Base-by-base conservation (phyloP, 2,797 vertebrate genomes). In the Sciaenops ocellatus region DNA sequence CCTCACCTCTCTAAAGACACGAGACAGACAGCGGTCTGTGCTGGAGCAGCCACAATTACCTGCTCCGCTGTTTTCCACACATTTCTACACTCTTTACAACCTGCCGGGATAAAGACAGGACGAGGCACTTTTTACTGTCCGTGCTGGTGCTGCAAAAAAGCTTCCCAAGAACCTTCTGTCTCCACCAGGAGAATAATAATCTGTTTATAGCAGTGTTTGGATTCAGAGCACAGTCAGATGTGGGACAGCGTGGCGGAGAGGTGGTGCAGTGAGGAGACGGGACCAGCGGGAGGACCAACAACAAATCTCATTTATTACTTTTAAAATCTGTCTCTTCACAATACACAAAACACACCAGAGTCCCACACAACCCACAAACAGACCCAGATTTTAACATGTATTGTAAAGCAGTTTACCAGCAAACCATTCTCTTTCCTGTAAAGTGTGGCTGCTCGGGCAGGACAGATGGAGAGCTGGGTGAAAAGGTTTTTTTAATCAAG, bases 1-100 rank as follows among this genome's bases (percentile, higher is more conserved):
- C 50, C 67, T 83, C 48, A 66, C 34, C 72, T 56, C 73, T 74
- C 55, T 59, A 62, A 69, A 72, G 73, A 74, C 48, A 64, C 4
- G 41, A 76, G 64, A 60, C 64, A 61, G 34, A 60, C 34, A 44
- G 22, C 56, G 50, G 51, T 34, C 60, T 16, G 17, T 61, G 71
- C 52, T 60, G 26, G 9, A 18, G 30, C 54, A 54, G 42, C 48
- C 66, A 20, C 20, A 52, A 55, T 30, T 20, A 69, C 42, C 42
- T 73, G 28, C 62, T 61, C 46, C 1, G 20, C 57, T 62, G 15
- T n/a, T 50, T 41, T 51, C 48, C 12, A 38, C 38, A 0, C 64
- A 17, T 6, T 61, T 52, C 59, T 64, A 0, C 16, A 34, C 20
- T 41, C 52, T 62, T 63, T 59, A 71, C 44, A 78, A 52, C 61